Base-by-base conservation (phyloP, 2,888 invertebrate species). In the Esperia sulphurella region DNA sequence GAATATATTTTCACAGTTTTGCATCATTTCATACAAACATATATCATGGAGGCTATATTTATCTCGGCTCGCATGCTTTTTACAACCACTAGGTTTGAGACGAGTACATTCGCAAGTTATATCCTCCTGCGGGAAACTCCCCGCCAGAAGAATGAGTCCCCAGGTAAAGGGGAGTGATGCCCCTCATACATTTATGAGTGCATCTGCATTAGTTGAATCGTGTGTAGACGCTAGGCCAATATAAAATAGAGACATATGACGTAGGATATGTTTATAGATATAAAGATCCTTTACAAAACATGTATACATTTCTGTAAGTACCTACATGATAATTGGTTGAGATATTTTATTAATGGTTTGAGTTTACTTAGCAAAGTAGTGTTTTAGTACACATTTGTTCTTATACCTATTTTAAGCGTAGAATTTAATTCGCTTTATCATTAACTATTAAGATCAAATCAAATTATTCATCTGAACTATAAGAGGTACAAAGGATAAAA, bases 141-240 rank as follows among this genome's bases (percentile, higher is more conserved):
- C 51, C 59, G 38, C 14, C 45, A 65, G 72, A 75, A 71, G 73
- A 75, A 83, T 75, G 65, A 70, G 63, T 80, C 79, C 79, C 78
- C 66, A 68, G 76, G 68, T 56, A 73, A 71, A 66, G 69, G 72
- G 74, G 68, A 60, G 64, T 35, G 35, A 58, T 48, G 51, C 55
- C 56, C 52, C 58, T 58, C 53, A 49, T 53, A 57, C 52, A 49
- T 50, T 47, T 43, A 53, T 41, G 49, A 46, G 46, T 53, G 52
- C 51, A 57, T 46, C 46, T 52, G 48, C 49, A 54, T 54, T 54
- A 51, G 44, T 39, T 47, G 42, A 44, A 51, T 41, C 42, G 48
- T 45, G 43, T 50, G 41, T 52, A 37, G 46, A 33, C 8, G 33
- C 39, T 14, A 13, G 13, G 14, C 14, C 14, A 14, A 14, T 14